Evolutionary conservation across 2,888 invertebrate genomes (phyloP).

Genomic region (Ornithoptera alexandrae): DNA sequence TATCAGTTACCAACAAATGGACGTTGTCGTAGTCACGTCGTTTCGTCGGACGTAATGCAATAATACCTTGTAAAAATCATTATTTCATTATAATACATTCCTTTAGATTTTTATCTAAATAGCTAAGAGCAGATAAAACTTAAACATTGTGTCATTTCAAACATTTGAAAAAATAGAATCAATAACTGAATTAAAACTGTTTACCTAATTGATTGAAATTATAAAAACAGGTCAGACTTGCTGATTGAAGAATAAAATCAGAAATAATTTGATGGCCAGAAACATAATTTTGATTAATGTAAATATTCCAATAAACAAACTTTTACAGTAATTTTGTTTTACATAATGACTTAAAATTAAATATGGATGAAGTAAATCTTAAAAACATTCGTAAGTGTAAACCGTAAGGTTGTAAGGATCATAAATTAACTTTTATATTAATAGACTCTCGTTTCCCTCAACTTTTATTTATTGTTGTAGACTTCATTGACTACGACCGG

Average conservation of each 20-base stretch:
- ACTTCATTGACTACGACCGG: constrained; percentile 70
- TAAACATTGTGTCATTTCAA: neutral
- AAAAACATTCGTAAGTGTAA: constrained; percentile 7
- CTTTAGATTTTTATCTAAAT: neutral
- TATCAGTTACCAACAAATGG: no score
- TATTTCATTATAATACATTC: neutral
- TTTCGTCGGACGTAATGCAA: neutral
- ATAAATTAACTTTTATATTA: constrained; percentile 53
- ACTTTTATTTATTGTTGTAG: constrained; percentile 69
- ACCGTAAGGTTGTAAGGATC: constrained; percentile 19
- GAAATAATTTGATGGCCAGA: neutral
- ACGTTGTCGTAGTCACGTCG: neutral
- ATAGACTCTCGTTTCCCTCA: constrained; percentile 62
- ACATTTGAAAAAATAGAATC: neutral
- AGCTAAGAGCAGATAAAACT: neutral
- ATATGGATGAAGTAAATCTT: neutral
- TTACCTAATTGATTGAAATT: neutral
- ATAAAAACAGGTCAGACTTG: neutral
- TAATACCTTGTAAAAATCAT: no score
- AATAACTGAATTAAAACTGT: neutral
- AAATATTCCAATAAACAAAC: neutral
- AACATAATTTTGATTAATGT: neutral
- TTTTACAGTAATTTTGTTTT: neutral
- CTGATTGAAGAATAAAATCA: constrained; percentile 8
- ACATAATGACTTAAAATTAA: neutral